Evolutionary conservation across 2,797 vertebrate genomes (phyloP).

Genomic region (Eptatretus atami): DNA sequence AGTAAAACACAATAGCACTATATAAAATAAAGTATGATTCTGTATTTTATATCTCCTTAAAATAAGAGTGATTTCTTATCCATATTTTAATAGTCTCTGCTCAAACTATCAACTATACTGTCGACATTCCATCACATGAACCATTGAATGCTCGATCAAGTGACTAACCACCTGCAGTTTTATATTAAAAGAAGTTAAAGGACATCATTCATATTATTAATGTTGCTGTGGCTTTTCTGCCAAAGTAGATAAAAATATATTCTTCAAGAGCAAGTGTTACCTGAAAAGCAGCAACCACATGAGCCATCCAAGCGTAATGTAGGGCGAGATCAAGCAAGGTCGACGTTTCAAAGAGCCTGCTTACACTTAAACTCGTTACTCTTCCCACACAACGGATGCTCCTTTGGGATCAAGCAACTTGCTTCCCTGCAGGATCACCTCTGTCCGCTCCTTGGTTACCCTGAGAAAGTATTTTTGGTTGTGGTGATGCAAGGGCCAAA

Average conservation of each 20-base stretch:
- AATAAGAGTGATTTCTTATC: not conserved
- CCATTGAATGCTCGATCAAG: too few relatives aligned
- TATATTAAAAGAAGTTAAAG: conserved; percentile 6
- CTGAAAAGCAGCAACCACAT: conserved; percentile 98
- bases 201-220: not conserved
- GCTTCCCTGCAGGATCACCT: conserved; percentile 55
- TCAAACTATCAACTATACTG: too few relatives aligned
- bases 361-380: conserved; percentile 76
- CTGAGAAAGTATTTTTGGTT: conserved; percentile 13
- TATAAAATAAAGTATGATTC: conserved; percentile 6
- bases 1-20: conserved; percentile 1
- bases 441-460: conserved; percentile 57
- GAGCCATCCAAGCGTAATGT: conserved; percentile 87
- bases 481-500: too few relatives aligned
- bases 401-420: conserved; percentile 30
- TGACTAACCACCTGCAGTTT: not conserved
- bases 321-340: conserved; percentile 50
- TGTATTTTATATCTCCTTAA: not conserved
- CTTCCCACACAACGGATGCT: conserved; percentile 38
- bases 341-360: conserved; percentile 23
- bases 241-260: conserved; percentile 9
- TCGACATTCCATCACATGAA: too few relatives aligned
- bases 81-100: not conserved
- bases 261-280: conserved; percentile 15
- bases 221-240: conserved; percentile 10